A percentile compares a stretch with the other conserved stretches of the same genome.
These are phyloP conservation scores for Erinaceus europaeus DNA, from an alignment of 2,113 vertebrate genomes.

Conservation along the genomic window DNA sequence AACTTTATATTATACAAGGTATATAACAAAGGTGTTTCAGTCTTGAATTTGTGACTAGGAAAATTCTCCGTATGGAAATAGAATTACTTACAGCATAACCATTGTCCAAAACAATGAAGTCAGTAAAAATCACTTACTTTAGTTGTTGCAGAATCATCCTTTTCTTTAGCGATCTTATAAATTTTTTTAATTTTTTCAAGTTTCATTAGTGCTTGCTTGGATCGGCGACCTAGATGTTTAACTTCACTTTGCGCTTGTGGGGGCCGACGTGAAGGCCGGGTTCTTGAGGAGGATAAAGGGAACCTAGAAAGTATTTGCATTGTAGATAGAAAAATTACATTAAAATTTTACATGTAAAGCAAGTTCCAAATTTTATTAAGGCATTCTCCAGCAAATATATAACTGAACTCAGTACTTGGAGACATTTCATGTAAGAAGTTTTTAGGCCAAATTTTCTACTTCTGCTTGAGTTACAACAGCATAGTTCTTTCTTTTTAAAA, in stretches of 20 bases:
- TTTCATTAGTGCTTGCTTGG: constrained; percentile 46
- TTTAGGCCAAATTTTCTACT: constrained; percentile 24
- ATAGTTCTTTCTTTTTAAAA: no score
- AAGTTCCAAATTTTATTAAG: constrained; percentile 40
- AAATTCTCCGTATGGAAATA: constrained; percentile 27
- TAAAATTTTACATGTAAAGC: constrained; percentile 39
- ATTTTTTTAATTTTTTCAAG: constrained; percentile 58
- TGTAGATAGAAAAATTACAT: constrained; percentile 13
- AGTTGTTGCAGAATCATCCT: background rate
- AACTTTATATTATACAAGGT: background rate
- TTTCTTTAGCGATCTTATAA: constrained; percentile 13
- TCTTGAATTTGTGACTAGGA: constrained; percentile 37
- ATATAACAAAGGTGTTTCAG: constrained; percentile 4
- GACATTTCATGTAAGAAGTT: background rate
- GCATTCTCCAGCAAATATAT: background rate
- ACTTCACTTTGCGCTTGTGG: background rate
- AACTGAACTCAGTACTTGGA: background rate
- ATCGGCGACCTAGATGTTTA: constrained; percentile 29
- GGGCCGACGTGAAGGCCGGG: background rate
- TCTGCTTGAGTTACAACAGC: constrained; percentile 24
- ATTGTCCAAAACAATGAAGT: constrained; percentile 38
- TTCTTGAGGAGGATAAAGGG: background rate
- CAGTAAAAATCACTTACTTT: constrained; percentile 43
- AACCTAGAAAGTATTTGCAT: constrained; percentile 41
- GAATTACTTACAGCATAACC: constrained; percentile 20